A percentile compares a stretch with the other conserved stretches of the same genome.
These are phyloP conservation scores for Tachyglossus aculeatus DNA, from an alignment of 2,797 vertebrate genomes.

Conservation along the genomic window DNA sequence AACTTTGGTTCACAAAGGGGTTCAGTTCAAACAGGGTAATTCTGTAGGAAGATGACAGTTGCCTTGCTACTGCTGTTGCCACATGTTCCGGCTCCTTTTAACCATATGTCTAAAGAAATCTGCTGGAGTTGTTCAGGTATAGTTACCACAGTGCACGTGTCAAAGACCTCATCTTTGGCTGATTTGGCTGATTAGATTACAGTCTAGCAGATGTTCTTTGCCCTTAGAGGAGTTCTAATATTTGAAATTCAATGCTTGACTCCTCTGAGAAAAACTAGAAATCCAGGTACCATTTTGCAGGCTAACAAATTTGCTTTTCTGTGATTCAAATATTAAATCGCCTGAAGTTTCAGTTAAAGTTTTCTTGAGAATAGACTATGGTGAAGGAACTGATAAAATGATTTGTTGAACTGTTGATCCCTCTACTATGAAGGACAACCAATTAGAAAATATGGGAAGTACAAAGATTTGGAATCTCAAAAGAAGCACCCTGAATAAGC, in stretches of 20 bases:
- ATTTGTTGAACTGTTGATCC: background rate
- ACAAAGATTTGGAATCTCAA: background rate
- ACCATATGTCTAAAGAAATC: background rate
- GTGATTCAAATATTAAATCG: slow-evolving; percentile 33
- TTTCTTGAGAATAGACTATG: background rate
- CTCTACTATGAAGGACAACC: background rate
- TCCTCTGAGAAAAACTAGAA: background rate
- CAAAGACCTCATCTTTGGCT: background rate
- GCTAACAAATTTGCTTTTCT: slow-evolving; percentile 18
- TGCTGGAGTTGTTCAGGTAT: background rate
- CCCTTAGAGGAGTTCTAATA: background rate
- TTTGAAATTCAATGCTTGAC: slow-evolving; percentile 10
- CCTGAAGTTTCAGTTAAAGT: background rate
- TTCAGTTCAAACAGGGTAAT: background rate
- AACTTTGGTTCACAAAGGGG: background rate
- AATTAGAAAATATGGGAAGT: background rate
- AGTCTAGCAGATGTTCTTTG: background rate
- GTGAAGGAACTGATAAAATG: background rate
- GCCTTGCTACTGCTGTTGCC: rapidly evolving
- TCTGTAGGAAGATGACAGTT: background rate
- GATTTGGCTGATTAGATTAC: background rate
- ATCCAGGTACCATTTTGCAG: background rate
- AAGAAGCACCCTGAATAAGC: too few species aligned
- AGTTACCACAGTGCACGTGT: background rate
- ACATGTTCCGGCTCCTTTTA: rapidly evolving